Conservation (phyloP, 2,888 invertebrate species). For the Galerucella calmariensis region DNA sequence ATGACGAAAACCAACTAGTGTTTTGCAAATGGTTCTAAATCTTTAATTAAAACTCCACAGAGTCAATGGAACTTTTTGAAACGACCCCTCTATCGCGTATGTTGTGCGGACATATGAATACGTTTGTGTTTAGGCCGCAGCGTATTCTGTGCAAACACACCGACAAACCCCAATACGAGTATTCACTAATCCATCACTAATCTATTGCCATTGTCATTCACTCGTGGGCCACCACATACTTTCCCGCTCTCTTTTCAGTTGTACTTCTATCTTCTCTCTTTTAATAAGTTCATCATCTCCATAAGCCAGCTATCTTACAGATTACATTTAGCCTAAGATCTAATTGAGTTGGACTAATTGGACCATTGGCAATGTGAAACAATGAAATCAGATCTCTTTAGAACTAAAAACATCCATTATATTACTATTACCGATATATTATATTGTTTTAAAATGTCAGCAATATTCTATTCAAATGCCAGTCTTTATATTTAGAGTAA, state of each 20-base stretch:
- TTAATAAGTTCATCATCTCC: neutral
- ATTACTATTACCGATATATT: no score
- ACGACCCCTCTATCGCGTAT: conserved; percentile 32
- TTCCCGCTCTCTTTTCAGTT: conserved; percentile 21
- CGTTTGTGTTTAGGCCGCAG: conserved; percentile 38
- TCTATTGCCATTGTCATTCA: conserved; percentile 39
- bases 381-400: no score
- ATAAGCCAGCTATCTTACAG: no score
- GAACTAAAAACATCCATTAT: no score
- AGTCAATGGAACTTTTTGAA: conserved; percentile 40
- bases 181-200: conserved; percentile 41
- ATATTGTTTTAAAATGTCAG: no score
- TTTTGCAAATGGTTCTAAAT: conserved; percentile 36
- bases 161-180: conserved; percentile 36
- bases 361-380: neutral
- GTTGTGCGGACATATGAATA: conserved; percentile 37
- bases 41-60: conserved; percentile 40
- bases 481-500: no score
- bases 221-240: conserved; percentile 36
- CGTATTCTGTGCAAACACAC: conserved; percentile 39
- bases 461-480: no score
- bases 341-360: neutral
- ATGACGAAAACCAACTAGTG: conserved; percentile 25
- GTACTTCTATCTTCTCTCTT: conserved; percentile 15
- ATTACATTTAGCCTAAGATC: neutral